Evolutionary conservation across 2,888 invertebrate genomes (phyloP).

Genomic region (Trachelus troglodyta): DNA sequence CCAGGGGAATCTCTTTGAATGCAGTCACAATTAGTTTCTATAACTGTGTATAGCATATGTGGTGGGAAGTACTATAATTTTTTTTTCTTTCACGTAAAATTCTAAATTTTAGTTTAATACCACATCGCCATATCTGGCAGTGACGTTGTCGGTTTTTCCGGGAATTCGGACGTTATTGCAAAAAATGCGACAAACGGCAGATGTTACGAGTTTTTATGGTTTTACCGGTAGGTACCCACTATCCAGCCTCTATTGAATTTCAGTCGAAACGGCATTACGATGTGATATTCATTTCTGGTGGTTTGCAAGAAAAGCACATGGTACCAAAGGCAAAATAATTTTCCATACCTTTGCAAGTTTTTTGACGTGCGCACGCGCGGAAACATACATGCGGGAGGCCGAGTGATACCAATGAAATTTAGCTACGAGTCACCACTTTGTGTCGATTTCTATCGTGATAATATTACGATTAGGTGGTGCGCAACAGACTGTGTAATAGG

Average conservation of each 20-base stretch:
- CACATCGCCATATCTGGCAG: constrained; percentile 51
- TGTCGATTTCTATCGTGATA: too few species aligned
- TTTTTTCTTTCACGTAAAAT: constrained; percentile 33
- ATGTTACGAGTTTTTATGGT: constrained; percentile 56
- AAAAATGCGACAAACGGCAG: constrained; percentile 59
- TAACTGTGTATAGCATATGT: too few species aligned
- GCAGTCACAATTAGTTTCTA: too few species aligned
- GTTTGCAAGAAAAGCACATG: background rate
- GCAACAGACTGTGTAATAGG: too few species aligned
- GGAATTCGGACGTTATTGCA: constrained; percentile 58
- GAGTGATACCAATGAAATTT: too few species aligned
- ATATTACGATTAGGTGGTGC: too few species aligned
- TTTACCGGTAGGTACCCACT: constrained; percentile 19
- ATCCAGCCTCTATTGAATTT: constrained; percentile 33
- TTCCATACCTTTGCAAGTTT: background rate
- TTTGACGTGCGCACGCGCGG: background rate
- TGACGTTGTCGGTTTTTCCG: constrained; percentile 43
- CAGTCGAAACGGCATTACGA: constrained; percentile 37
- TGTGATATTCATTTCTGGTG: constrained; percentile 21
- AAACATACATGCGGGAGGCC: background rate
- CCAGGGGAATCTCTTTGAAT: too few species aligned
- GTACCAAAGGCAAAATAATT: background rate
- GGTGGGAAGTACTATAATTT: background rate
- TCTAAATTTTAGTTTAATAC: constrained; percentile 53
- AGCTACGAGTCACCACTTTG: too few species aligned